phyloP scores from a whole-genome alignment of 2,888 invertebrate species.

The Magallana nippona region DNA sequence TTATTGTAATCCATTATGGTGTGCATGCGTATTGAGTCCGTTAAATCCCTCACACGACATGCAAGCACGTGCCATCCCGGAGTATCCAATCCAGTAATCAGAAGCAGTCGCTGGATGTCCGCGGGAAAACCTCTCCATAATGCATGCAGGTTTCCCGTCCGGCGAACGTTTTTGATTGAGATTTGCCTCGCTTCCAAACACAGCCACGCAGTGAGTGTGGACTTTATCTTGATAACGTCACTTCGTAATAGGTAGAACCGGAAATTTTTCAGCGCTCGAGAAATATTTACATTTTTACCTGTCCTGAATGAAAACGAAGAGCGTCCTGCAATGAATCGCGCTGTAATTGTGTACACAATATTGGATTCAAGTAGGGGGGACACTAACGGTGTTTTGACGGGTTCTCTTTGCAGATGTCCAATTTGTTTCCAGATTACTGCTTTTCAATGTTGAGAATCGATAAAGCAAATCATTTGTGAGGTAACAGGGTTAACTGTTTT shows the following conservation, averaged over 20 bases:
- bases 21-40: conserved; percentile 26
- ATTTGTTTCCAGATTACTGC: no score
- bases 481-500: no score
- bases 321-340: background rate
- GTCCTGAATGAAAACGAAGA: background rate
- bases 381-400: no score
- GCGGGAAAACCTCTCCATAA: background rate
- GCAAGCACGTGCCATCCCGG: conserved; percentile 6
- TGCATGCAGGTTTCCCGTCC: background rate
- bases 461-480: no score
- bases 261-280: conserved; percentile 19
- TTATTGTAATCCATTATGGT: conserved; percentile 10
- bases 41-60: conserved; percentile 23
- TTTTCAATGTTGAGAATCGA: no score
- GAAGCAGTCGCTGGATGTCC: background rate
- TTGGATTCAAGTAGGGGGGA: background rate
- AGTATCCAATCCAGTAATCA: background rate
- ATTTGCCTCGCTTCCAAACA: conserved; percentile 25
- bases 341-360: conserved; percentile 18
- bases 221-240: conserved; percentile 23
- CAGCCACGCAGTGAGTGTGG: conserved; percentile 5
- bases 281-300: conserved; percentile 30
- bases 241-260: conserved; percentile 25
- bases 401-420: no score
- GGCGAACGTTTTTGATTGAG: background rate